These are phyloP conservation scores for Belgica antarctica DNA, from an alignment of 2,888 invertebrate species.

Conservation along the genomic window DNA sequence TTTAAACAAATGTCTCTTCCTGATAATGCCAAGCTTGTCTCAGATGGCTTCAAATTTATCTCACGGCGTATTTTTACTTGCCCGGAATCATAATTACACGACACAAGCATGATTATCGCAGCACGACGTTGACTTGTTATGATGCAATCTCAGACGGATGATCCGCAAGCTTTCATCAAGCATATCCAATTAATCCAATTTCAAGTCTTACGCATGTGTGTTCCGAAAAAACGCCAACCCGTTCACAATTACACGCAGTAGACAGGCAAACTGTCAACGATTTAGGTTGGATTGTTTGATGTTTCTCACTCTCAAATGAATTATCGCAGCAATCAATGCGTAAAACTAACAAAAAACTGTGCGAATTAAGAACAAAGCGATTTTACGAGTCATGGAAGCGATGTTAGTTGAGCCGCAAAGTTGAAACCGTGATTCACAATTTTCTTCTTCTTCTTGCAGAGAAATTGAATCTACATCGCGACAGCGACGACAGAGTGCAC, in stretches of 20 bases:
- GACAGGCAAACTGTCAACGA: neutral
- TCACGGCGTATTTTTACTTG: too few species aligned
- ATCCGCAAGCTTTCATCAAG: neutral
- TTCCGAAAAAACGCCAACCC: too few species aligned
- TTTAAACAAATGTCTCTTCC: too few species aligned
- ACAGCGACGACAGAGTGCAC: conserved; percentile 48
- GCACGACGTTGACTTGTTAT: neutral
- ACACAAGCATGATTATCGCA: neutral
- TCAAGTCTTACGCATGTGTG: neutral
- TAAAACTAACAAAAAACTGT: neutral
- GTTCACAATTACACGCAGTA: too few species aligned
- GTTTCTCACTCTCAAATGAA: neutral
- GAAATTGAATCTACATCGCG: conserved; percentile 47
- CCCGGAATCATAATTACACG: neutral
- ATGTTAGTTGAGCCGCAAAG: neutral
- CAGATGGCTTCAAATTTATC: neutral
- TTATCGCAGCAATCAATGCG: conserved; percentile 3
- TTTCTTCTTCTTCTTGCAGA: conserved; percentile 46
- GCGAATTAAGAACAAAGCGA: neutral
- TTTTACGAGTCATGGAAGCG: neutral
- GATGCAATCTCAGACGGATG: neutral
- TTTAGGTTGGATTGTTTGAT: neutral
- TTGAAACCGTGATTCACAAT: too few species aligned
- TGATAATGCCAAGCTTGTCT: too few species aligned
- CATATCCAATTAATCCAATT: conserved; percentile 5